Evolutionary conservation across 1,140 invertebrate species (phyloP), one percentile per base, ranked within the genome.

Genomic region (Pentalonia nigronervosa): DNA sequence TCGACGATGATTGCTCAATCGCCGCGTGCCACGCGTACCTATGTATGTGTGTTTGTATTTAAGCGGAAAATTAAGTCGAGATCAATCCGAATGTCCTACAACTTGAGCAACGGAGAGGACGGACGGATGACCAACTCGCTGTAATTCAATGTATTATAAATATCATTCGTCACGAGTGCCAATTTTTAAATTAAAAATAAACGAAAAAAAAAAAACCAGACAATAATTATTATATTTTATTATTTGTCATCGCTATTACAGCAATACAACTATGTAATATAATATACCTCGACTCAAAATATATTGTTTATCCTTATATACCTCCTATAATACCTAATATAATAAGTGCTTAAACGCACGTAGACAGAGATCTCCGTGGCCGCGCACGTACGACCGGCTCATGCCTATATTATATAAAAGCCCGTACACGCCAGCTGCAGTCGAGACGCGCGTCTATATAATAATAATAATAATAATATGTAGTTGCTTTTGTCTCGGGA

Each of bases 1-100:
- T 87, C 20, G 34, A 9, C 90, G 36, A 45, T 91, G 90, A 91
- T 91, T 91, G 90, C 53, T 91, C 60, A 91, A 91, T 91, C 45
- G 34, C 11, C 17, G 60, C 36, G 48, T 50, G 48, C 48, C 50
- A 36, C 83, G 86, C 45, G 86, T 47, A 47, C 30, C 36, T 86
- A 45, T 41, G 6, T 23, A 7, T 23, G 30, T 23, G 50, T 34
- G 67, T 47, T 23, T 45, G 21, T 47, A 3, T n/a, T 17, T 36
- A 90, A 56, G 56, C 41, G 60, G 25, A 67, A 47, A 47, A 91
- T 48, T 48, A 34, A n/a, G 17, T n/a, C n/a, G 86, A 48, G 86
- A 87, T 48, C 21, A 30, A 48, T 87, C 45, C 25, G 47, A 84
- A 23, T 76, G 60, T 20, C 60, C 60, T 76, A 41, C 4, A 34